Conservation (phyloP, 2,113 vertebrate species). For the Gopherus flavomarginatus region DNA sequence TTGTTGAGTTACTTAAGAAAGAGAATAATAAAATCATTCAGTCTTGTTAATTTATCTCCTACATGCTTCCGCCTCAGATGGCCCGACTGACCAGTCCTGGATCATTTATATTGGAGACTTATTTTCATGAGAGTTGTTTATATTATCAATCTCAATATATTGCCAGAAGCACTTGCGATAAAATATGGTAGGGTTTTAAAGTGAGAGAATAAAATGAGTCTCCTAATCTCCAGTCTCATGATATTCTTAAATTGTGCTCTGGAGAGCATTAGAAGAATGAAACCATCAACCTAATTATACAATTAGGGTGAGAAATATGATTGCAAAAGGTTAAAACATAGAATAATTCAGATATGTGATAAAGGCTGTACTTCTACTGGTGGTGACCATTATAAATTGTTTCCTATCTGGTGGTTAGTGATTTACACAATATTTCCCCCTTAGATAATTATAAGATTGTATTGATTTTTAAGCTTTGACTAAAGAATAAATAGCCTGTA, state of each 20-base stretch:
- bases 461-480: not conserved
- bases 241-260: not conserved
- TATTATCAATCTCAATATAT: not conserved
- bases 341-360: not conserved
- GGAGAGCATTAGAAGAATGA: not conserved
- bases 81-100: too few species aligned
- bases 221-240: not conserved
- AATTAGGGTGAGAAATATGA: not conserved
- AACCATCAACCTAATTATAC: not conserved
- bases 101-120: too few species aligned
- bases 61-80: too few species aligned
- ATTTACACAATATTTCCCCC: not conserved
- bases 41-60: not conserved
- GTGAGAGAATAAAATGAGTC: not conserved
- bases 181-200: not conserved
- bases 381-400: not conserved
- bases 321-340: not conserved
- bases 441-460: not conserved
- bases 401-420: not conserved
- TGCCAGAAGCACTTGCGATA: not conserved
- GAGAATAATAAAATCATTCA: not conserved
- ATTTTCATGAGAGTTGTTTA: not conserved
- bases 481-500: not conserved
- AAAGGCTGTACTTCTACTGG: not conserved
- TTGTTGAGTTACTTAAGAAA: not conserved